A percentile compares a stretch with the other conserved stretches of the same genome.
phyloP scores from a whole-genome alignment of 2,113 vertebrate species.

The Albula goreensis region DNA sequence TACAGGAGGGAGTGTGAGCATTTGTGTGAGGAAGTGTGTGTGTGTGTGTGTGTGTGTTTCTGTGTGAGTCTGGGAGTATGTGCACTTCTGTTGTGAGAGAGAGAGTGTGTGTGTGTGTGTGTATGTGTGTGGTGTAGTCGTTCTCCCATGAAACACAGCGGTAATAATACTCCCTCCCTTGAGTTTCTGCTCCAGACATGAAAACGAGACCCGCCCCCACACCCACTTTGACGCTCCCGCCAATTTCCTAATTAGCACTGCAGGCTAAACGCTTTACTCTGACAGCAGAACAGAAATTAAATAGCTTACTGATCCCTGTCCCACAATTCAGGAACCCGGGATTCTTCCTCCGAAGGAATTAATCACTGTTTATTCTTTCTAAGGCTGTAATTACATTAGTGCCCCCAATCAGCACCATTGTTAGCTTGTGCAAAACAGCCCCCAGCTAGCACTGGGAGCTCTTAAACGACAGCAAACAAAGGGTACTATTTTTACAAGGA shows the following conservation, averaged over 20 bases:
- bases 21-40: background rate
- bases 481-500: background rate
- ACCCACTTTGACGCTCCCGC: conserved; percentile 16
- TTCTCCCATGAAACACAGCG: background rate
- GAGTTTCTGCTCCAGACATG: conserved; percentile 17
- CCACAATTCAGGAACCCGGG: background rate
- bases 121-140: background rate
- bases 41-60: background rate
- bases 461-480: background rate
- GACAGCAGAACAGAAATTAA: conserved; percentile 8
- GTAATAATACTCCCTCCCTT: background rate
- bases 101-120: background rate
- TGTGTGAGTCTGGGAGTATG: background rate
- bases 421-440: background rate
- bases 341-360: background rate
- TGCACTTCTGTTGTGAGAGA: background rate
- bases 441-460: background rate
- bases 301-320: background rate
- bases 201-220: conserved; percentile 26
- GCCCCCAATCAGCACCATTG: background rate
- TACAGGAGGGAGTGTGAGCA: too few relatives aligned
- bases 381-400: background rate
- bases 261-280: background rate
- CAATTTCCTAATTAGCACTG: conserved; percentile 34
- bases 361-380: conserved; percentile 7